phyloP scores from a whole-genome alignment of 2,888 invertebrate genomes.

The Antitype chi region DNA sequence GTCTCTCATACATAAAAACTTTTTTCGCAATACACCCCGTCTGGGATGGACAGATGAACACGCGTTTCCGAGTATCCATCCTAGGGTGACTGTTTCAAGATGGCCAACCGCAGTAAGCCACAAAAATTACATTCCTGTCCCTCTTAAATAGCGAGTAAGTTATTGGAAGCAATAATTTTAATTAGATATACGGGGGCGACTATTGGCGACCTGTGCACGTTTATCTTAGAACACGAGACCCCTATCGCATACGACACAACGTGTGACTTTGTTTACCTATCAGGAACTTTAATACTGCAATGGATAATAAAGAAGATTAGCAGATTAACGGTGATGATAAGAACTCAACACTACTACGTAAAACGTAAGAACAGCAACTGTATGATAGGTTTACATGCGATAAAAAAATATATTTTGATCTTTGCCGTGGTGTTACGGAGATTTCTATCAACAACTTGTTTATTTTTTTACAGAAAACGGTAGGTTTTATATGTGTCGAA shows the following conservation, averaged over 20 bases:
- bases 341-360: background rate
- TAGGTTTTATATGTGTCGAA: background rate
- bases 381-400: conserved; percentile 13
- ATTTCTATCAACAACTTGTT: background rate
- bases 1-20: no score
- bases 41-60: no score
- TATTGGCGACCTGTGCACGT: conserved; percentile 39
- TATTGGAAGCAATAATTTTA: conserved; percentile 18
- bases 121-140: background rate
- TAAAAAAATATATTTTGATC: background rate
- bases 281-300: background rate
- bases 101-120: no score
- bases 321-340: conserved; percentile 31
- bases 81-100: no score
- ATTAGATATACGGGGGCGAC: conserved; percentile 6
- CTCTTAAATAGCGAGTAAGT: background rate
- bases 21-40: no score
- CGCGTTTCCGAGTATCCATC: no score
- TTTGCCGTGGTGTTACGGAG: background rate
- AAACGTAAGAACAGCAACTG: background rate
- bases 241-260: conserved; percentile 18
- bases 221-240: conserved; percentile 55
- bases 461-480: background rate
- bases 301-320: conserved; percentile 23
- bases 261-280: conserved; percentile 11